Base-by-base conservation (phyloP, 92 coral and sea anemone genomes). In the Porites evermanni region DNA sequence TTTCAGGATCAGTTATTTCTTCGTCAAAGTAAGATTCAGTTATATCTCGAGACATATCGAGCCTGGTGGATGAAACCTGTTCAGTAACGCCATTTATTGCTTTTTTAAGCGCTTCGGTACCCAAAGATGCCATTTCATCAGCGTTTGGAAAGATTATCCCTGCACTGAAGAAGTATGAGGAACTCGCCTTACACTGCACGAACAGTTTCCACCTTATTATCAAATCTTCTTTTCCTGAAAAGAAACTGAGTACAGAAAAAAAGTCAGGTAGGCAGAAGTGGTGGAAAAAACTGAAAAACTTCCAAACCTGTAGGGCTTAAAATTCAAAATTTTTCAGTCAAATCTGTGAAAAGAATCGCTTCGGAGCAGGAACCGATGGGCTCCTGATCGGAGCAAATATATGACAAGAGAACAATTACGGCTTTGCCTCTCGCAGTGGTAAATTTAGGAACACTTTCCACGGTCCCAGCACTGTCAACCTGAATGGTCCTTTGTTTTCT, bases 401-500 rank as follows among this genome's bases (percentile, higher is more conserved):
- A 63, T 63, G 67, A 13, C 67, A 63, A 3, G 67, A 12, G n/a
- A 63, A 63, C 67, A 63, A 63, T 63, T 63, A 63, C 4, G 67
- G 67, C 67, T 13, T 63, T 63, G 67, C 67, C 67, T 63, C 67
- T 63, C 67, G 67, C 67, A 13, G 66, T 61, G 66, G 66, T 61
- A 61, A 61, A 61, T 61, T 61, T 1, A 61, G 66, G 66, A 61
- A 63, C 14, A 63, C 67, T 63, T 63, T 63, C 67, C 67, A 63
- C 67, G n/a, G n/a, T 1, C 67, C 67, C 14, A 13, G n/a, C n/a
- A 63, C 13, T 63, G 67, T 63, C 67, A 63, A 63, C 67, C 67
- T 63, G 67, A 63, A 63, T 63, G 67, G 67, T 63, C 67, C 67
- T 63, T 63, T 63, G 67, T 63, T n/a, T 63, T 63, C 67, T 63